Base-by-base conservation (phyloP, 2,113 vertebrate species). In the Sylvia atricapilla region DNA sequence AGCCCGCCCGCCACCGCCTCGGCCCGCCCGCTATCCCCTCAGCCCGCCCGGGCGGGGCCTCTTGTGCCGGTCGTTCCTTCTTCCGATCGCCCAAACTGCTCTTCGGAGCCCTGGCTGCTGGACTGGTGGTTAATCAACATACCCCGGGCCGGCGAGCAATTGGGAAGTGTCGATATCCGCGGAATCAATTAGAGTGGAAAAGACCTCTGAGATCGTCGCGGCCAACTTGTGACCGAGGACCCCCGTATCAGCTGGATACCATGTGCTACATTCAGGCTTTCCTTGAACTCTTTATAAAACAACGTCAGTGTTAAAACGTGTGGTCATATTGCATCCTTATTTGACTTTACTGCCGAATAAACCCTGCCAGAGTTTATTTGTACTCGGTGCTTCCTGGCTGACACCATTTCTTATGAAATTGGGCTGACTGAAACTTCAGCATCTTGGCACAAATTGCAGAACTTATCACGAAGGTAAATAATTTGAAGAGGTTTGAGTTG, bases 71-170 rank as follows among this genome's bases (percentile, higher is more conserved):
- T 1, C 43, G 3, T 6, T 10, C 4, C 6, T 47, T 17, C 6
- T 47, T 14, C 7, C 18, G 0, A 0, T 0, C 0, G 12, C 2
- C 19, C 6, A 0, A 11, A 1, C 1, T 1, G 24, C 8, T 1
- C 0, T 4, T 1, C 0, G 27, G 5, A 4, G 72, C n/a, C 4
- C 6, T 27, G 24, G 0, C 15, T 10, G 41, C 12, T 4, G 16
- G 0, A 56, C 12, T 2, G 43, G 3, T 7, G 7, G 2, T 19
- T 11, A 2, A 13, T 4, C 17, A 13, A 1, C 11, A 2, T 0
- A 7, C 9, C 7, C 39, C 24, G 9, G 62, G 35, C 49, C 6
- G 3, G 4, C 2, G 19, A 53, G 56, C 56, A 3, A 1, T 0
- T 5, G 33, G 24, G 30, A 50, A 23, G 19, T 0, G 46, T 22